phyloP scores from a whole-genome alignment of 2,113 vertebrate genomes.

The Urocynchramus pylzowi region DNA sequence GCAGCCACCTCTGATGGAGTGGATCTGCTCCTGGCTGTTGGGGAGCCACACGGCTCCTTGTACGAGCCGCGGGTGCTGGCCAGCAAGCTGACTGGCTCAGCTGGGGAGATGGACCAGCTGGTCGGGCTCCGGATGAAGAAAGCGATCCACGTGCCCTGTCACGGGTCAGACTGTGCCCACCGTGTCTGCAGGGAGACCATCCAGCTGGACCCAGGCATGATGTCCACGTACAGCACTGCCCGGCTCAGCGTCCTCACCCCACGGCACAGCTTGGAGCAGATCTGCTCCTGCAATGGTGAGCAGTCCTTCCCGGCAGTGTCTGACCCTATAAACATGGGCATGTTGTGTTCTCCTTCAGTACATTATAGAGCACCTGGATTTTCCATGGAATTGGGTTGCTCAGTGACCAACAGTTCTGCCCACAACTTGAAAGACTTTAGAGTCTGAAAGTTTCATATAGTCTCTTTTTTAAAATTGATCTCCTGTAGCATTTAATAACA shows the following conservation, averaged over 20 bases:
- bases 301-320: not conserved
- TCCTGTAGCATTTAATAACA: not conserved
- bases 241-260: conserved; percentile 89
- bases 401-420: not conserved
- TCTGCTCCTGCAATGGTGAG: conserved; percentile 90
- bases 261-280: conserved; percentile 80
- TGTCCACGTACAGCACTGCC: conserved; percentile 85
- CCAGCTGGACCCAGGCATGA: conserved; percentile 74
- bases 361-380: not conserved
- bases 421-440: not conserved
- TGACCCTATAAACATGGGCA: not conserved
- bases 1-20: conserved; percentile 63
- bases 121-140: conserved; percentile 81
- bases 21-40: conserved; percentile 81
- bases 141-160: conserved; percentile 79
- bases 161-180: conserved; percentile 75
- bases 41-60: conserved; percentile 42
- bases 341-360: not conserved
- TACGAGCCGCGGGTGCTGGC: conserved; percentile 68
- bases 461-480: not conserved
- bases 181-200: conserved; percentile 84
- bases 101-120: conserved; percentile 77
- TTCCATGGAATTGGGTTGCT: not conserved
- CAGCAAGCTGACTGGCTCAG: conserved; percentile 68
- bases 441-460: not conserved